Conservation (phyloP, 2,113 vertebrate genomes). For the Phylloscopus trochiloides region DNA sequence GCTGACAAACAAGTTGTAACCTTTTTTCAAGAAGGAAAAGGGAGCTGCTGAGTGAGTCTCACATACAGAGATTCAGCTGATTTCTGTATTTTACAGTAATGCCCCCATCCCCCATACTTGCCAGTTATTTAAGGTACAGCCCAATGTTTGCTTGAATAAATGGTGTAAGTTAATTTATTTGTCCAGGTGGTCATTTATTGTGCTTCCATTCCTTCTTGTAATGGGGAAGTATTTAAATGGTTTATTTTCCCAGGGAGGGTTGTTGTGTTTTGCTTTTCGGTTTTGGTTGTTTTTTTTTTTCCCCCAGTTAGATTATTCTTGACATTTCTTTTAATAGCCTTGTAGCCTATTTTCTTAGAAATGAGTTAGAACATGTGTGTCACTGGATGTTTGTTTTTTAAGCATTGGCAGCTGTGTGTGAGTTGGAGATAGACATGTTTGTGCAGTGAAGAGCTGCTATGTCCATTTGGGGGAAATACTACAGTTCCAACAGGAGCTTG, state of each 20-base stretch:
- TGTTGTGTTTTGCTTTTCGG: background rate
- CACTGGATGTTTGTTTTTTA: conserved; percentile 60
- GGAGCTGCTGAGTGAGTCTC: background rate
- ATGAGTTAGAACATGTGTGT: conserved; percentile 54
- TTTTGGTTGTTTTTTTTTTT: background rate
- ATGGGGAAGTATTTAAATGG: conserved; percentile 12
- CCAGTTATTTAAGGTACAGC: conserved; percentile 40
- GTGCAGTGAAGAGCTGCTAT: conserved; percentile 22
- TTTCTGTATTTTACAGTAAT: background rate
- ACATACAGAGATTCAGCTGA: background rate
- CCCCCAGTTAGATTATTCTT: conserved; percentile 3
- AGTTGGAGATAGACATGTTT: conserved; percentile 51
- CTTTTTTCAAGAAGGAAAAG: background rate
- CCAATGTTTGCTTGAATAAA: conserved; percentile 34
- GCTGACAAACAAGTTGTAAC: conserved; percentile 28
- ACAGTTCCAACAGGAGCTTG: conserved; percentile 6
- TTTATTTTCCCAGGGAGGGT: conserved; percentile 49
- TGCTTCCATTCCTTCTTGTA: conserved; percentile 25
- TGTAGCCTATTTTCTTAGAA: conserved; percentile 59
- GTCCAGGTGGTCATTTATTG: conserved; percentile 24
- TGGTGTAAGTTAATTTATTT: conserved; percentile 11
- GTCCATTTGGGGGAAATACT: conserved; percentile 39
- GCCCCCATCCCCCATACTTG: background rate
- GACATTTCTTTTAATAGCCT: conserved; percentile 51
- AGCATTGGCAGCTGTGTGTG: conserved; percentile 40